Base-by-base conservation (phyloP, 2,113 vertebrate species). In the Oncorhynchus masou region DNA sequence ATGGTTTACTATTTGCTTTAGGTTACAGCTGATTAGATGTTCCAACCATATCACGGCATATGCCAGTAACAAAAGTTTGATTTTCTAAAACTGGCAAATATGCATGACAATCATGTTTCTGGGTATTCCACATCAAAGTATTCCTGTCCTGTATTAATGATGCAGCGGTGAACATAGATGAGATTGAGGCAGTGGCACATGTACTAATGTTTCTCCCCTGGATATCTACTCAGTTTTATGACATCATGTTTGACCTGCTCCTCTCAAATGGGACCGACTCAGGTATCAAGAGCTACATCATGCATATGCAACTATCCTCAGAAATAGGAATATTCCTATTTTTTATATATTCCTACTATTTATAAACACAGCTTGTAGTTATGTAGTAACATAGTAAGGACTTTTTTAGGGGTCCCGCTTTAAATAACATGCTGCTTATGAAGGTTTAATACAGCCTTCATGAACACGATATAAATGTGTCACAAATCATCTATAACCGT, bases 101-200 rank as follows among this genome's bases (percentile, higher is more conserved):
- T 78, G 75, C 64, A 69, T 75, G 15, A 2, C 34, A 34, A 34
- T 34, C 6, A 8, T 49, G 66, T 70, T 75, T 78, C 81, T 73
- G 72, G 71, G 60, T 62, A 19, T 73, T 68, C 19, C 22, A n/a
- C 20, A 70, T 85, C 71, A 76, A 25, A 11, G 22, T 20, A 20
- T 57, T 57, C 19, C 20, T 19, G 5, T 57, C 15, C 62, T 64
- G 22, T 25, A 24, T 64, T 57, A 57, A 20, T 20, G 15, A 57
- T 20, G 3, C 9, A 25, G 9, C 22, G 25, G n/a, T 25, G 22
- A 25, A 64, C 22, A 64, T 5, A 12, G 62, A 25, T n/a, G 62
- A 11, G 6, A 11, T 9, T 64, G 9, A 64, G 62, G 62, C 25
- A 8, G 22, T 64, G 22, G 62, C 5, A 12, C 39, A 11, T n/a